Percentiles rank a stretch among this genome's conserved stretches.
These are phyloP conservation scores for Dorcus hopei DNA, from an alignment of 2,888 invertebrate species.

Conservation along the genomic window DNA sequence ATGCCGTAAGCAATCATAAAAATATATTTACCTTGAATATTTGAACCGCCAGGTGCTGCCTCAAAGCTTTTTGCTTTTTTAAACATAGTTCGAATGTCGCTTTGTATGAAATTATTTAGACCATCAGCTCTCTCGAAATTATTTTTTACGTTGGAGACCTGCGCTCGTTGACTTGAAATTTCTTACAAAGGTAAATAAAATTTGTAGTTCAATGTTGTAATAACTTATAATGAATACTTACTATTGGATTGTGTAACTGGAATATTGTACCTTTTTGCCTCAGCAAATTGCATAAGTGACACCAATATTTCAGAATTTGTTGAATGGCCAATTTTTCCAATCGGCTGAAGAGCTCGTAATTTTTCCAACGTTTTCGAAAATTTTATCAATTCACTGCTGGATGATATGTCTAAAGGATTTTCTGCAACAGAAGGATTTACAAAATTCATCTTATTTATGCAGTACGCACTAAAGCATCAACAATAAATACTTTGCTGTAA, in stretches of 20 bases:
- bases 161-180: not conserved
- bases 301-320: constrained; percentile 49
- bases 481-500: no score
- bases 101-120: constrained; percentile 49
- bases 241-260: constrained; percentile 49
- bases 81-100: constrained; percentile 58
- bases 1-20: not conserved
- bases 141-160: constrained; percentile 16
- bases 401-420: constrained; percentile 14
- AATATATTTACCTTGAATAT: not conserved
- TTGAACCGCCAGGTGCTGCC: constrained; percentile 46
- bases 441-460: no score
- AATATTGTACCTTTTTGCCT: constrained; percentile 52
- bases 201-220: not conserved
- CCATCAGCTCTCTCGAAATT: constrained; percentile 23
- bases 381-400: not conserved
- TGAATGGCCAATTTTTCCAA: constrained; percentile 51
- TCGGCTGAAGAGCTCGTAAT: constrained; percentile 52
- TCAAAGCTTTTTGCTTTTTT: constrained; percentile 51
- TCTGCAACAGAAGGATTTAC: constrained; percentile 12
- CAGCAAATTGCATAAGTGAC: constrained; percentile 52
- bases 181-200: constrained; percentile 3
- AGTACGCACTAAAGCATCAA: no score
- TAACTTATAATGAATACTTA: constrained; percentile 31
- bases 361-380: constrained; percentile 51